phyloP scores from a whole-genome alignment of 2,113 vertebrate species.

The Alouatta palliata region DNA sequence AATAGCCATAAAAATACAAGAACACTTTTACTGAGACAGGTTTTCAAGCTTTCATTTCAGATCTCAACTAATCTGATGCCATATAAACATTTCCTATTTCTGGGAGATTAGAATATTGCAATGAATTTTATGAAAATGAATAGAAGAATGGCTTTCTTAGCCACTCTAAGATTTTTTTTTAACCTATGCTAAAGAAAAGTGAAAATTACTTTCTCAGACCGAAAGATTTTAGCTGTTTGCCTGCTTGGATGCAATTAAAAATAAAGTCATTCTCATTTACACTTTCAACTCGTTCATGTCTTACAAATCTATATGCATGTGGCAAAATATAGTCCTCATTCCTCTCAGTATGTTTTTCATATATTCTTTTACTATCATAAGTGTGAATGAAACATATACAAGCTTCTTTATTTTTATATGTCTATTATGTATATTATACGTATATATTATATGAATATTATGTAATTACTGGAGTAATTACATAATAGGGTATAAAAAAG shows the following conservation, averaged over 20 bases:
- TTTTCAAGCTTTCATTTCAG: not conserved
- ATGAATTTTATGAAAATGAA: not conserved
- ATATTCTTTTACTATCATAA: not conserved
- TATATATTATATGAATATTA: too few species aligned
- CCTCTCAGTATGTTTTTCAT: not conserved
- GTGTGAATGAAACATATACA: not conserved
- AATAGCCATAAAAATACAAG: not conserved
- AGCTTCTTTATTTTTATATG: not conserved
- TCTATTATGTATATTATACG: too few species aligned
- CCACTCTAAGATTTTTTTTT: not conserved
- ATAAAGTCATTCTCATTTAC: not conserved
- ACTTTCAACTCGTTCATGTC: not conserved
- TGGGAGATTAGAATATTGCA: not conserved
- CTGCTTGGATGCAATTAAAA: not conserved
- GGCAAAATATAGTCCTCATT: not conserved
- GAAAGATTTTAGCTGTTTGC: not conserved
- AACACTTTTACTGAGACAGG: not conserved
- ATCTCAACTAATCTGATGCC: not conserved
- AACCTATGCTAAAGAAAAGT: not conserved
- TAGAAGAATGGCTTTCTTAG: not conserved
- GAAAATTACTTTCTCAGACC: not conserved
- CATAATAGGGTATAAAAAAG: not conserved
- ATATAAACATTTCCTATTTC: not conserved
- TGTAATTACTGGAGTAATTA: not conserved
- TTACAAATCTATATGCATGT: not conserved